Evolutionary conservation across 2,113 vertebrate species (phyloP).

Genomic region (Onychostruthus taczanowskii): DNA sequence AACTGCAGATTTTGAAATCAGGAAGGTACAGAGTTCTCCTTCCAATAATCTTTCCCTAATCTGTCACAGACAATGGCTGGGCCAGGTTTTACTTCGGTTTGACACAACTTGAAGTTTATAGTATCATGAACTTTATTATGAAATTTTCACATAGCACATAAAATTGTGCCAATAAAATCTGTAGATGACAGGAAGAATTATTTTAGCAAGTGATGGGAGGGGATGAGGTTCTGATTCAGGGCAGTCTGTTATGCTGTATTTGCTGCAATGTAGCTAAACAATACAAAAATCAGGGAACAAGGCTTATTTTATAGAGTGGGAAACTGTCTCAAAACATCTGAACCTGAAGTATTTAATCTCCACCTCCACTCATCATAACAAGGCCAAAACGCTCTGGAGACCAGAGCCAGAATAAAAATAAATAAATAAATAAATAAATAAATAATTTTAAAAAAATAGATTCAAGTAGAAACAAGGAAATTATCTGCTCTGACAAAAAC

Average conservation of each 20-base stretch:
- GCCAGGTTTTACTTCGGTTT: constrained; percentile 1
- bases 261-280: neutral
- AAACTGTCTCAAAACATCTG: neutral
- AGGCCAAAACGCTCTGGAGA: neutral
- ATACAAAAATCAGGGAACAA: neutral
- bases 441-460: neutral
- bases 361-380: neutral
- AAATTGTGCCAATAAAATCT: neutral
- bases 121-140: neutral
- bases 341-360: neutral
- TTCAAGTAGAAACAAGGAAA: neutral
- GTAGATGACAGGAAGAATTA: neutral
- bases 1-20: neutral
- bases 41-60: neutral
- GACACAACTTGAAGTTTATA: neutral
- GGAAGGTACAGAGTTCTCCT: neutral
- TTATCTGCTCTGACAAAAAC: neutral
- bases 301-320: neutral
- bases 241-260: neutral
- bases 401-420: neutral
- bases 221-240: neutral
- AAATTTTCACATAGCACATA: neutral
- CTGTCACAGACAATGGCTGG: neutral
- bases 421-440: neutral
- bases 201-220: neutral